These are phyloP conservation scores for Halcyon leucocephala DNA, from an alignment of 2,797 vertebrate species.

Conservation along the genomic window DNA sequence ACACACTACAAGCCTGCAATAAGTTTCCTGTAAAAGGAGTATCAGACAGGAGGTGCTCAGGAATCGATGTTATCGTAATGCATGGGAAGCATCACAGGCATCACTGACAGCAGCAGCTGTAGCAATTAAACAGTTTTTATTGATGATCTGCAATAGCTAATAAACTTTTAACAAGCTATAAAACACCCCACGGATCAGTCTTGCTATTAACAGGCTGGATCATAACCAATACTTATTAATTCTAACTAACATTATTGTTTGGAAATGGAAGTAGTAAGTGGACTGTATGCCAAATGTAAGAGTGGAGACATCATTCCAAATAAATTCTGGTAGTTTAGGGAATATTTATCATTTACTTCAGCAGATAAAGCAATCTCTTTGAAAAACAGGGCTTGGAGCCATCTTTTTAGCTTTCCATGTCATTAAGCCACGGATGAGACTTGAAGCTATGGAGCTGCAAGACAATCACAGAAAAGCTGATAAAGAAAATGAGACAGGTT, in stretches of 20 bases:
- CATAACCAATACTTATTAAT: conserved; percentile 28
- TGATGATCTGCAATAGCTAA: conserved; percentile 59
- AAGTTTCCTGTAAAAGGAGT: not conserved
- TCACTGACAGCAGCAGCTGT: conserved; percentile 25
- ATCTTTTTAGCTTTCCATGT: not conserved
- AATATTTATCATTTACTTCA: not conserved
- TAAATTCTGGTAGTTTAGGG: not conserved
- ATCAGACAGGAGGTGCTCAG: not conserved
- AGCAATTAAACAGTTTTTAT: conserved; percentile 60
- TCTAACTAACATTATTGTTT: conserved; percentile 25
- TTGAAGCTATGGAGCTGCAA: not conserved
- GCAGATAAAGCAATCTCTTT: not conserved
- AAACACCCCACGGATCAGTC: conserved; percentile 38
- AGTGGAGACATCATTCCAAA: not conserved
- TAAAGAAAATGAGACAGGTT: not conserved
- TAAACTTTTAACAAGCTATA: conserved; percentile 57
- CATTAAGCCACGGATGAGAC: not conserved
- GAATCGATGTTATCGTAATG: not conserved
- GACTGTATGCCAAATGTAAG: not conserved
- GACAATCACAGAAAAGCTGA: not conserved
- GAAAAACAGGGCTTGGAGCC: not conserved
- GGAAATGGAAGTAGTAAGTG: not conserved
- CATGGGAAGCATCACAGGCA: not conserved
- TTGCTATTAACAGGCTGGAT: conserved; percentile 55
- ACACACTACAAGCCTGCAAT: not conserved